Evolutionary conservation across 2,888 invertebrate species (phyloP), one percentile per base, ranked within the genome.

Genomic region (Apodemia zela): DNA sequence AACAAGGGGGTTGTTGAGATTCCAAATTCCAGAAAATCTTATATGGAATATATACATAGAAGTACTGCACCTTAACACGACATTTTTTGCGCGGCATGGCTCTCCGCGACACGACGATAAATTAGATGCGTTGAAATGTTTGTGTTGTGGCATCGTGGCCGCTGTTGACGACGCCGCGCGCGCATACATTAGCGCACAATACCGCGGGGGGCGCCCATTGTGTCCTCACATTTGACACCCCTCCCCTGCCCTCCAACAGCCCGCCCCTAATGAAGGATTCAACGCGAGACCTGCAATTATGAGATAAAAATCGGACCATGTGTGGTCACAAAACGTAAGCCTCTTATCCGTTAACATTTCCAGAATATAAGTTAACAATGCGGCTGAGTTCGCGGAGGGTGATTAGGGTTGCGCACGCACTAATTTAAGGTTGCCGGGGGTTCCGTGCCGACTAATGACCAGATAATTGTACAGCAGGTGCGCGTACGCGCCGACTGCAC

Each of bases 121-220:
- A 87, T 87, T 42, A 42, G 84, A 82, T 85, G 87, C 87, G 88
- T 88, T 89, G 89, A 89, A 88, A 87, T 88, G 88, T 89, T 89
- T 88, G 88, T 88, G 87, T 88, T 87, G 84, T 85, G 78, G 78
- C 81, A 81, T 80, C 76, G 69, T 65, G 77, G 80, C 77, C 80
- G 83, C 78, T 76, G 85, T 80, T 82, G 83, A 73, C 81, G 81
- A 74, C 79, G 80, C 74, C 82, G 80, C 79, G 72, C 78, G 81
- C 79, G 87, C 87, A 87, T 87, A 87, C 81, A 87, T 87, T 89
- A 88, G 77, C 85, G 84, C 82, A 84, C 83, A 80, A 81, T 82
- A 76, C 81, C 77, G 76, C 82, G 82, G 85, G 84, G 86, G 85
- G 87, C 81, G 77, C 79, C 82, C 84, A 88, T 87, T 89, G 88